Base-by-base conservation (phyloP, 2,888 invertebrate genomes). In the Neria commutata region DNA sequence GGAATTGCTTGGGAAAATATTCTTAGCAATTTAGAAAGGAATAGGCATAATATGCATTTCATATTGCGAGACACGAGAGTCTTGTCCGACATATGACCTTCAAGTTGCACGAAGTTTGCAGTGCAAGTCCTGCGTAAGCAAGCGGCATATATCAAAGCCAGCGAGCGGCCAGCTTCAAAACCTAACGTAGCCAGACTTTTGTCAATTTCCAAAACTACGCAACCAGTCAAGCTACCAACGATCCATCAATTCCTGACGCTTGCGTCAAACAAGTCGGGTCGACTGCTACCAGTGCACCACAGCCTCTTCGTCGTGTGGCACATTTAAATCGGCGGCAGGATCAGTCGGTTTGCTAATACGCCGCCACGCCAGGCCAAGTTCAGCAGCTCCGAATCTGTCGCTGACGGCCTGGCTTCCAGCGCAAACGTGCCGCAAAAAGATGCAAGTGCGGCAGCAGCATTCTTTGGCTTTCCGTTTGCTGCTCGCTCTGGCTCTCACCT, bases 241-340 rank as follows among this genome's bases (percentile, higher is more conserved):
- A 77, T 77, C 77, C 77, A 77, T 77, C 77, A 77, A 77, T 73
- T 76, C 75, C 75, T 76, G 76, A 75, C 73, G 76, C 78, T 76
- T 75, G 74, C 77, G 74, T 78, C 78, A 67, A 48, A 40, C 42
- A 23, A n/a, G 54, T 34, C 24, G 17, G 37, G 23, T 37, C 47
- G 56, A 47, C 49, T 26, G 5, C 34, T 3, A 42, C 11, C 42
- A 5, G 42, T 42, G n/a, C n/a, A n/a, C 21, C 17, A 45, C 65
- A 19, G 53, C 60, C 47, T 49, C 48, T 54, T 62, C 48, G 56
- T 34, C 47, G 56, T 37, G 54, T 59, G 58, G 67, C 68, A 67
- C 70, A 70, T 70, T 73, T 70, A 72, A 72, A 70, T 72, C 71
- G 75, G 71, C 73, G 73, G 73, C 73, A 72, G 73, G 73, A 73